A percentile compares a stretch with the other conserved stretches of the same genome.
These are phyloP conservation scores for Lochmaea capreae DNA, from an alignment of 2,888 invertebrate genomes.

Conservation along the genomic window DNA sequence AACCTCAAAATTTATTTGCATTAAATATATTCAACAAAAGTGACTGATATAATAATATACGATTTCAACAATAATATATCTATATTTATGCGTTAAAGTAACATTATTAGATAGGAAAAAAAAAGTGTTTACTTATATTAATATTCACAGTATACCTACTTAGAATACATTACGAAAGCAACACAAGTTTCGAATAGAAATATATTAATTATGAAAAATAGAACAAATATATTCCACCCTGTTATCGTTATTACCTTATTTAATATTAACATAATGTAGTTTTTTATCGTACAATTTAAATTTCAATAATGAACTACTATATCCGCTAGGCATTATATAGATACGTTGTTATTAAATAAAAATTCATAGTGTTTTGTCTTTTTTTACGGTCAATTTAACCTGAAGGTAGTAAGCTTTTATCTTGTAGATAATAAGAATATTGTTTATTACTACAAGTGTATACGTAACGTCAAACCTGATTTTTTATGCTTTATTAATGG, in stretches of 20 bases:
- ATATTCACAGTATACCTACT: constrained; percentile 18
- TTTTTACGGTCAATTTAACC: constrained; percentile 52
- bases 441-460: constrained; percentile 50
- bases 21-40: too few species aligned
- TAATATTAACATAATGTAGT: constrained; percentile 22
- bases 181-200: constrained; percentile 53
- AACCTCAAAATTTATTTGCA: too few species aligned
- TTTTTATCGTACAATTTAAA: constrained; percentile 48
- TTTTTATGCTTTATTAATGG: constrained; percentile 49
- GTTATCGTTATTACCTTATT: constrained; percentile 12
- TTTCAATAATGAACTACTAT: constrained; percentile 42
- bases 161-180: constrained; percentile 45
- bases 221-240: constrained; percentile 30
- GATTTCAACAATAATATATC: not conserved
- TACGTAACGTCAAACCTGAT: constrained; percentile 50
- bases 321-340: constrained; percentile 34
- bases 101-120: constrained; percentile 5
- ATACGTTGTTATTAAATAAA: constrained; percentile 29
- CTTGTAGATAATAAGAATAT: constrained; percentile 44
- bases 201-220: constrained; percentile 57
- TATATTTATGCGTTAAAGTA: not conserved
- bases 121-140: constrained; percentile 2
- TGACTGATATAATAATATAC: too few species aligned
- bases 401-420: constrained; percentile 48
- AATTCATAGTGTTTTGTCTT: constrained; percentile 27